phyloP scores from a whole-genome alignment of 2,888 invertebrate genomes.

The Elaeidobius kamerunicus region DNA sequence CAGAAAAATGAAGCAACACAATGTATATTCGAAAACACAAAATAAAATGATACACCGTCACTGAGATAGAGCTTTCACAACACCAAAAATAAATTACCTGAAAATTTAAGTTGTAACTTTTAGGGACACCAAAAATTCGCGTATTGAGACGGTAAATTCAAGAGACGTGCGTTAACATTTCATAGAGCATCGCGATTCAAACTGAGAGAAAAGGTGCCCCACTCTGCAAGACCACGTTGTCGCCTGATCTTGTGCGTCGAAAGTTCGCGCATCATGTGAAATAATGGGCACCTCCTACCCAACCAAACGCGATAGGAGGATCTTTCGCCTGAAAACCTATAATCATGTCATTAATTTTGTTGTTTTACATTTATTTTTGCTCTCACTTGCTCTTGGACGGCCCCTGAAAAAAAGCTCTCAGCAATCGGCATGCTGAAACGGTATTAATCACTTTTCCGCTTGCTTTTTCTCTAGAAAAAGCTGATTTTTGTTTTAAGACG shows the following conservation, averaged over 20 bases:
- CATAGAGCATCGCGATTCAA: conserved; percentile 39
- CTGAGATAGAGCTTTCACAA: conserved; percentile 22
- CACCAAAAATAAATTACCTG: conserved; percentile 22
- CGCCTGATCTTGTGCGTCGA: conserved; percentile 37
- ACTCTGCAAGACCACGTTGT: conserved; percentile 42
- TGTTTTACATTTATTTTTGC: conserved; percentile 33
- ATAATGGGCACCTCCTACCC: conserved; percentile 30
- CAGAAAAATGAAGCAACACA: no score
- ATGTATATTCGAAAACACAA: conserved; percentile 23
- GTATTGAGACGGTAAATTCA: conserved; percentile 24
- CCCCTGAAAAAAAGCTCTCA: conserved; percentile 21
- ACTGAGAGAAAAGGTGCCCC: conserved; percentile 44
- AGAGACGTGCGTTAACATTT: conserved; percentile 36
- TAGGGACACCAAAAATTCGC: conserved; percentile 18
- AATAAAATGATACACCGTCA: conserved; percentile 26
- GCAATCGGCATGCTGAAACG: conserved; percentile 27
- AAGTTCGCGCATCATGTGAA: conserved; percentile 49
- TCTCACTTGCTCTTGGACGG: conserved; percentile 29
- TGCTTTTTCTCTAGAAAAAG: conserved; percentile 20
- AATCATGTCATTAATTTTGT: conserved; percentile 35
- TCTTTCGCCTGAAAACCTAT: conserved; percentile 33
- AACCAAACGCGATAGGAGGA: conserved; percentile 33
- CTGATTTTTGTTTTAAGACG: conserved; percentile 24
- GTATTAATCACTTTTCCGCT: conserved; percentile 28
- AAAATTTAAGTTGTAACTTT: conserved; percentile 15